A percentile compares a stretch with the other conserved stretches of the same genome.
These are phyloP conservation scores for Sinopyrophorus schimmeli DNA, from an alignment of 2,888 invertebrate species.

Conservation along the genomic window DNA sequence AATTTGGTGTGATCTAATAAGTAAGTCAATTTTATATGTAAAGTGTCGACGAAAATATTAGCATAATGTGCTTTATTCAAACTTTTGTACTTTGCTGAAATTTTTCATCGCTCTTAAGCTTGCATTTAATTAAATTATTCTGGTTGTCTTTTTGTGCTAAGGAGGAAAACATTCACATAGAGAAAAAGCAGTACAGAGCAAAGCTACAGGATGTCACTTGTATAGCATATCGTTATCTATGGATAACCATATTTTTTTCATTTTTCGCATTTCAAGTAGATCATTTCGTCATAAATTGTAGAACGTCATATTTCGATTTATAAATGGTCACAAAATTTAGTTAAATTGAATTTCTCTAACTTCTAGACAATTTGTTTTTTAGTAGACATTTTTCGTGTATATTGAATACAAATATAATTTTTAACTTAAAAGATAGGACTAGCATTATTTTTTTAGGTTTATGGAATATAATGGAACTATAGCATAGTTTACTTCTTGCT, in stretches of 20 bases:
- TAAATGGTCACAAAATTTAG: not conserved
- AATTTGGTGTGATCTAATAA: slow-evolving; percentile 18
- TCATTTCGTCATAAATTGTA: not conserved
- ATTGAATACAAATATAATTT: too few species aligned
- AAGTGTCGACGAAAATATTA: slow-evolving; percentile 13
- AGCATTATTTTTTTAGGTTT: too few species aligned
- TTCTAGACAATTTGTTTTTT: too few species aligned
- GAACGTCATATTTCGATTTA: not conserved
- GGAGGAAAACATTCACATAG: slow-evolving; percentile 3
- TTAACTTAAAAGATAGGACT: too few species aligned
- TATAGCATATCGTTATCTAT: too few species aligned
- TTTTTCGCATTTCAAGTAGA: too few species aligned
- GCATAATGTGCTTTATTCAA: slow-evolving; percentile 1
- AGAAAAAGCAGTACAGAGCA: slow-evolving; percentile 17
- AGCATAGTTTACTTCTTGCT: slow-evolving; percentile 49
- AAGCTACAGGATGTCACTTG: slow-evolving; percentile 13
- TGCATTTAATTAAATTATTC: not conserved
- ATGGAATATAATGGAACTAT: slow-evolving; percentile 1
- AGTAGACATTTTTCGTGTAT: too few species aligned
- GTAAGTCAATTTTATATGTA: slow-evolving; percentile 10
- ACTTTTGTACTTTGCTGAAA: slow-evolving; percentile 10
- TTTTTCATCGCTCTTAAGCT: not conserved
- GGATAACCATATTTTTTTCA: too few species aligned
- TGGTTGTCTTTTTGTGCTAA: not conserved
- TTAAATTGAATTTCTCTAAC: too few species aligned